phyloP scores from a whole-genome alignment of 2,797 vertebrate species.

The Arnoldichthys spilopterus region DNA sequence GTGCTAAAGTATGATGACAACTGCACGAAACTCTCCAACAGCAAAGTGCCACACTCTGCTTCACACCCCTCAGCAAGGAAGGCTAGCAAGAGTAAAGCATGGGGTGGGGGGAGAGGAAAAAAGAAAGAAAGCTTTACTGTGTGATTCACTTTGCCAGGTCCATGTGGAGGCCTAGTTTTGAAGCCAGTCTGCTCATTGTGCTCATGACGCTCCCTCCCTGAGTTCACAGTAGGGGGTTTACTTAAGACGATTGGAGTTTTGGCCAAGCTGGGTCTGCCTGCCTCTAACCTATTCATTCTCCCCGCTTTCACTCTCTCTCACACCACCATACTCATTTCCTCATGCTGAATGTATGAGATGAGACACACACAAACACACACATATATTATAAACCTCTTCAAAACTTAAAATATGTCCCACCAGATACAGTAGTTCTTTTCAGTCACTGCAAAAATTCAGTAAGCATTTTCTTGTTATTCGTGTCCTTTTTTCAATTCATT shows the following conservation, averaged over 20 bases:
- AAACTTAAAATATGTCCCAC: neutral
- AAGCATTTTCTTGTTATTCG: neutral
- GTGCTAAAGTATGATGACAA: constrained; percentile 42
- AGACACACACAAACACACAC: neutral
- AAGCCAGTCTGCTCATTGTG: neutral
- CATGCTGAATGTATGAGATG: neutral
- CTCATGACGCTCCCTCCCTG: neutral
- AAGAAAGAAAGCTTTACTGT: neutral
- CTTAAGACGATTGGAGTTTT: neutral
- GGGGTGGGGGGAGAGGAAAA: neutral
- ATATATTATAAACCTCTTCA: neutral
- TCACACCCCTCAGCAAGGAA: constrained; percentile 20
- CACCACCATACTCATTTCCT: neutral
- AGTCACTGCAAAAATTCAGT: neutral
- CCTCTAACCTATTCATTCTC: constrained; percentile 3
- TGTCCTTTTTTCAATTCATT: neutral
- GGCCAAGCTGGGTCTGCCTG: neutral
- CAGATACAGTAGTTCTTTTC: too few relatives aligned
- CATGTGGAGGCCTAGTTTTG: constrained; percentile 16
- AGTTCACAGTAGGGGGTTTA: neutral
- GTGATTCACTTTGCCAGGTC: neutral
- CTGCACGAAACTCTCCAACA: constrained; percentile 38
- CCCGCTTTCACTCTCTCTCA: neutral
- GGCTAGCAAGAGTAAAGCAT: constrained; percentile 9
- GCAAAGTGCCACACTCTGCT: constrained; percentile 42